phyloP scores from a whole-genome alignment of 2,797 vertebrate species.

The Hemitrygon akajei region DNA sequence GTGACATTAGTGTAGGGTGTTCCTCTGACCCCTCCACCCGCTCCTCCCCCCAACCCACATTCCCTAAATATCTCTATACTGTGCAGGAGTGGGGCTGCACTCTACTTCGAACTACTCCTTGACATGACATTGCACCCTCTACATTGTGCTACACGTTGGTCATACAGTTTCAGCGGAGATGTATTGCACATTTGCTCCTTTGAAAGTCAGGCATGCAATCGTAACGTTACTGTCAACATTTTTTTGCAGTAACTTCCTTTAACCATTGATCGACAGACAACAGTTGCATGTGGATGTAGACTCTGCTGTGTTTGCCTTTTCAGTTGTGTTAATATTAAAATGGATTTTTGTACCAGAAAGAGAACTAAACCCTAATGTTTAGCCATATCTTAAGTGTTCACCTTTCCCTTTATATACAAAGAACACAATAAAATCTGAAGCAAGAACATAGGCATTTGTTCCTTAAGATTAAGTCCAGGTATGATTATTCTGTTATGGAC shows the following conservation, averaged over 20 bases:
- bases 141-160: not conserved
- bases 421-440: not conserved
- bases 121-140: not conserved
- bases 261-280: not conserved
- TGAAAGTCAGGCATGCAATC: conserved; percentile 10
- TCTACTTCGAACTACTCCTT: not conserved
- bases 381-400: not conserved
- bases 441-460: not conserved
- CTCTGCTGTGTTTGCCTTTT: not conserved
- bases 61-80: not conserved
- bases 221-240: not conserved
- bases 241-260: not conserved
- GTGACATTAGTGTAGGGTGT: not conserved
- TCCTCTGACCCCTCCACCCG: not conserved
- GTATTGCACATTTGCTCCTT: conserved; percentile 30
- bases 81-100: not conserved
- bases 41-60: not conserved
- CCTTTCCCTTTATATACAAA: not conserved
- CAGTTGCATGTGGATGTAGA: not conserved
- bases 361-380: not conserved
- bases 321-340: not conserved
- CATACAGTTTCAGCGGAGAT: conserved; percentile 13
- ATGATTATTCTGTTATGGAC: not conserved
- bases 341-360: not conserved
- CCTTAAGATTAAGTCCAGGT: not conserved